Conservation (phyloP, 2,797 vertebrate genomes). For the Sebastes melanostomus region DNA sequence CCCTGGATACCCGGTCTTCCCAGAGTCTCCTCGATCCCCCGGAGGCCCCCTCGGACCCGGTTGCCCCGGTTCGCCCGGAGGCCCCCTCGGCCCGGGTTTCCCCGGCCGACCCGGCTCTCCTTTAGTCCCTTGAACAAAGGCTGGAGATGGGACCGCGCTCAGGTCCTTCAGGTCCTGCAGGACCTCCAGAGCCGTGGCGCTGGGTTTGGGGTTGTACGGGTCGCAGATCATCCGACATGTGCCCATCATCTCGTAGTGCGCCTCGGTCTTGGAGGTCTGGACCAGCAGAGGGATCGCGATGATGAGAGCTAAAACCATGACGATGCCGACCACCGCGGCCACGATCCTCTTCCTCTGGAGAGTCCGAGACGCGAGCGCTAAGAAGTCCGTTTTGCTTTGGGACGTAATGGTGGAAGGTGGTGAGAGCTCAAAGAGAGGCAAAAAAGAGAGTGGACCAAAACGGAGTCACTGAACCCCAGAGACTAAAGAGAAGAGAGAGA, state of each 20-base stretch:
- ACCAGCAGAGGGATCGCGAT: constrained; percentile 86
- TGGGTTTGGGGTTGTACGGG: constrained; percentile 84
- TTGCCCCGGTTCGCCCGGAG: constrained; percentile 87
- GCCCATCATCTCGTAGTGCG: constrained; percentile 94
- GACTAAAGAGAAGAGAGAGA: not conserved
- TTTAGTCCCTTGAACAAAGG: constrained; percentile 87
- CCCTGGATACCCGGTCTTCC: constrained; percentile 75
- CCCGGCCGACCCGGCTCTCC: constrained; percentile 88
- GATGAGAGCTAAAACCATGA: constrained; percentile 87
- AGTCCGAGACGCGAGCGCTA: constrained; percentile 83
- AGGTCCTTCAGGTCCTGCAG: constrained; percentile 82
- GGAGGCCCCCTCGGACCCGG: constrained; percentile 88
- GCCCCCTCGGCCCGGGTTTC: constrained; percentile 87
- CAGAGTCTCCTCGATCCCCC: constrained; percentile 83
- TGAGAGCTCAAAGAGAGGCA: constrained; percentile 50
- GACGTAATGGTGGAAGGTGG: constrained; percentile 85
- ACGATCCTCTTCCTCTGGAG: constrained; percentile 84
- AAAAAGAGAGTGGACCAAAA: constrained; percentile 7
- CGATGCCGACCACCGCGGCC: constrained; percentile 81
- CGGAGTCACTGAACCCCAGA: constrained; percentile 5
- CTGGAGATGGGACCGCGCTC: constrained; percentile 81
- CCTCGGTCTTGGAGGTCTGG: constrained; percentile 82
- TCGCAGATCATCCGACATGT: constrained; percentile 95
- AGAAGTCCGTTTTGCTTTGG: constrained; percentile 83
- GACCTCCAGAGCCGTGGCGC: constrained; percentile 86